Evolutionary conservation across 92 coral and sea anemone genomes (phyloP).

Genomic region (Siderastrea siderea): DNA sequence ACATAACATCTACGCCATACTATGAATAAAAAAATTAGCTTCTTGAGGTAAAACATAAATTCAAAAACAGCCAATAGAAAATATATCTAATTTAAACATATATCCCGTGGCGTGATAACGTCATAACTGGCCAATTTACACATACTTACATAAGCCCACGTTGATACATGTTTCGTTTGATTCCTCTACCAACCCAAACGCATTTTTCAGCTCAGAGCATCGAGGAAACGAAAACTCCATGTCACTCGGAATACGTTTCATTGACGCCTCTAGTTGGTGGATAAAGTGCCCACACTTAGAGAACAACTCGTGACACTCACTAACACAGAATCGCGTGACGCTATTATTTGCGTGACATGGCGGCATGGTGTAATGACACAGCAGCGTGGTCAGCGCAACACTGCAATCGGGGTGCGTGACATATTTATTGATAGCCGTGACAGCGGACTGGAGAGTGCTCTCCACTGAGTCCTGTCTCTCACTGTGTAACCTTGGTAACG

Average conservation of each 20-base stretch:
- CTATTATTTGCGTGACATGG: constrained; percentile 57
- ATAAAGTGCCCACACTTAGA: constrained; percentile 40
- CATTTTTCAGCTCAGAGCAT: constrained; percentile 11
- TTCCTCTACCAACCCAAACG: neutral
- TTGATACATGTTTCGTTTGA: neutral
- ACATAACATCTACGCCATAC: too few relatives aligned
- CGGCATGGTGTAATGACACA: constrained; percentile 68
- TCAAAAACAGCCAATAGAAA: too few relatives aligned
- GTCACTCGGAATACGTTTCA: constrained; percentile 14
- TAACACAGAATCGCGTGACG: constrained; percentile 53
- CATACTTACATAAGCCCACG: constrained; percentile 21
- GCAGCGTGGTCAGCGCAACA: constrained; percentile 4
- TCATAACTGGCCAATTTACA: neutral
- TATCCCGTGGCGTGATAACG: too few relatives aligned
- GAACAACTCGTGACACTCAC: constrained; percentile 64
- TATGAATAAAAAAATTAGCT: too few relatives aligned
- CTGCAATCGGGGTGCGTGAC: constrained; percentile 23
- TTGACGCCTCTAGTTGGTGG: neutral
- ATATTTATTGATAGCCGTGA: constrained; percentile 5
- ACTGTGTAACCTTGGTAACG: constrained; percentile 27
- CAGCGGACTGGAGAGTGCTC: neutral
- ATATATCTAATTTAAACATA: too few relatives aligned
- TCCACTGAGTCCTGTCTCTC: neutral
- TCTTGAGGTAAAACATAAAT: too few relatives aligned
- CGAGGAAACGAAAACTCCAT: constrained; percentile 14